Conservation (phyloP, 2,888 invertebrate species). For the Dascillus cervinus region DNA sequence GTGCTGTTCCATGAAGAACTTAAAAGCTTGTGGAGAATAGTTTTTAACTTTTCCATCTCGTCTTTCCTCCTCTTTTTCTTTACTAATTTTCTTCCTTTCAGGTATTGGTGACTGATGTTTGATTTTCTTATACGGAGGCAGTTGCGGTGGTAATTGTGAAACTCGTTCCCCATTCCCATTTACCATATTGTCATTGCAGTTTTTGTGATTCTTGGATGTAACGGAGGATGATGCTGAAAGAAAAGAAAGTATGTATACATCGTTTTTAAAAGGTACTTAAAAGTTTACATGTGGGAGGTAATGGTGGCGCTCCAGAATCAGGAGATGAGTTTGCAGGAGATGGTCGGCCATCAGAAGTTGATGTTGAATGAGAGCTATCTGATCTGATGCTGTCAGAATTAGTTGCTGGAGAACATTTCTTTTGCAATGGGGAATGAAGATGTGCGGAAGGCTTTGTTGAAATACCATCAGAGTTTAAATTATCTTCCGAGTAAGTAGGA, state of each 20-base stretch:
- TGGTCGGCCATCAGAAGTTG: conserved; percentile 45
- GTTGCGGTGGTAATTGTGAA: conserved; percentile 35
- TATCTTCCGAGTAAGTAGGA: conserved; percentile 54
- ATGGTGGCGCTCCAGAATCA: conserved; percentile 37
- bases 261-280: too few species aligned
- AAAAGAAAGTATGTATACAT: background rate
- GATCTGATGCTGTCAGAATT: conserved; percentile 46
- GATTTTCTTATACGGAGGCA: conserved; percentile 64
- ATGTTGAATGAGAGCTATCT: conserved; percentile 46
- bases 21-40: conserved; percentile 95
- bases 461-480: conserved; percentile 36
- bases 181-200: conserved; percentile 24
- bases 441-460: conserved; percentile 45
- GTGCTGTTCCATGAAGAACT: conserved; percentile 99
- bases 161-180: conserved; percentile 45
- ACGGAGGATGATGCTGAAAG: conserved; percentile 51
- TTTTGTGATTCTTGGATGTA: conserved; percentile 39
- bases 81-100: conserved; percentile 83
- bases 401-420: conserved; percentile 61
- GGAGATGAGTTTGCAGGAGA: conserved; percentile 34
- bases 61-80: conserved; percentile 83
- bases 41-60: conserved; percentile 80
- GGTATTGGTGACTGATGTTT: conserved; percentile 94
- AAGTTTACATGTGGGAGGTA: conserved; percentile 44
- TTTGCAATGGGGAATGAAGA: conserved; percentile 56